Conservation (phyloP, 2,113 vertebrate genomes). For the Gopherus evgoodei region DNA sequence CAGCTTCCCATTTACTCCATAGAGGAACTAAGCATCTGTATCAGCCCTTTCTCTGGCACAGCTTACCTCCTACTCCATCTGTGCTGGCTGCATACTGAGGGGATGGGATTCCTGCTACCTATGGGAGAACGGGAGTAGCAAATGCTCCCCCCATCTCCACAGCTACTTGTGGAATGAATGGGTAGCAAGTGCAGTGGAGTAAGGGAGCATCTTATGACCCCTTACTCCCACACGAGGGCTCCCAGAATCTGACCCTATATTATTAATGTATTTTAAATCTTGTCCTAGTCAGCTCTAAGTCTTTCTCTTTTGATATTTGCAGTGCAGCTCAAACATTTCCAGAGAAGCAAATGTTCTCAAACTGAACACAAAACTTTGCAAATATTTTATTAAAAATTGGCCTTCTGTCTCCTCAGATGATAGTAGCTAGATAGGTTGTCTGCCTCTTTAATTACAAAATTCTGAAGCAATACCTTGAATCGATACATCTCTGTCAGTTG, state of each 20-base stretch:
- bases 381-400: neutral
- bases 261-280: neutral
- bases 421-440: neutral
- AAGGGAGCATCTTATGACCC: neutral
- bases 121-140: neutral
- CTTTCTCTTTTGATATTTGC: neutral
- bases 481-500: neutral
- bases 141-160: neutral
- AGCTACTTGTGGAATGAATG: neutral
- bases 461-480: rapidly evolving
- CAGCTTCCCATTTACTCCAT: neutral
- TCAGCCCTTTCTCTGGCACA: conserved; percentile 4
- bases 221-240: neutral
- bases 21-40: neutral
- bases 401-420: neutral
- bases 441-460: neutral
- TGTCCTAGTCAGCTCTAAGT: neutral
- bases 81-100: neutral
- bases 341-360: neutral
- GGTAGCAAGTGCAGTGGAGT: neutral
- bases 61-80: neutral
- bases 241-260: neutral
- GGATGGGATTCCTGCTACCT: neutral
- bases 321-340: neutral
- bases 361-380: neutral